Evolutionary conservation across 2,113 vertebrate genomes (phyloP), one percentile per base, ranked within the genome.

Genomic region (Falcunculus frontatus): DNA sequence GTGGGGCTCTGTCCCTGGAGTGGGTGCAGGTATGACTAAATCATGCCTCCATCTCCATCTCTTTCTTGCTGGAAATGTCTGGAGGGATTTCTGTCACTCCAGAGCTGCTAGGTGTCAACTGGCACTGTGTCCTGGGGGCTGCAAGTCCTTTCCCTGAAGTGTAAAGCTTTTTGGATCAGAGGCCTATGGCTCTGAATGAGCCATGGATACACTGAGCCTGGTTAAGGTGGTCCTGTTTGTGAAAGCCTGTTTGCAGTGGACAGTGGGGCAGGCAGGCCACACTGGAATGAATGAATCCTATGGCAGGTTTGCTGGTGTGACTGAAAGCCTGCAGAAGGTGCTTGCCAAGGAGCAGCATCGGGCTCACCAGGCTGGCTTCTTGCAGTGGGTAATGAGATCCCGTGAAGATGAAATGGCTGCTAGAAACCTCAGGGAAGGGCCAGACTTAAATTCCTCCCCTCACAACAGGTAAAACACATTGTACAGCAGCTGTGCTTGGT

Each of bases 11-110:
- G 8, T 44, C 46, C 39, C 56, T 32, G 27, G 26, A 27, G 20
- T 4, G 7, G 25, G 9, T 2, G 3, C 30, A 60, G 16, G 2
- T 4, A 5, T 23, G 47, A 55, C 21, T 0, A 1, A 83, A 50
- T 33, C 22, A 27, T 9, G 17, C 23, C 47, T 70, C 33, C 1
- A 1, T 67, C 64, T 84, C 56, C 27, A n/a, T n/a, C n/a, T n/a
- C n/a, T n/a, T n/a, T n/a, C 19, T 60, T 13, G 25, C 26, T 90
- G 49, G 35, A 62, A 78, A 56, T 7, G 21, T 3, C 60, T 78
- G 53, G 26, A 64, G 33, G 49, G 65, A 60, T 64, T 91, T 46
- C 67, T 83, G 52, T 37, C 33, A 4, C 44, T 78, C 33, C 49
- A 44, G 62, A 60, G 33, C 23, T 1, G 1, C 33, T 10, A 27